These are phyloP conservation scores for Glossophaga mutica DNA, from an alignment of 2,797 vertebrate species.

Conservation along the genomic window DNA sequence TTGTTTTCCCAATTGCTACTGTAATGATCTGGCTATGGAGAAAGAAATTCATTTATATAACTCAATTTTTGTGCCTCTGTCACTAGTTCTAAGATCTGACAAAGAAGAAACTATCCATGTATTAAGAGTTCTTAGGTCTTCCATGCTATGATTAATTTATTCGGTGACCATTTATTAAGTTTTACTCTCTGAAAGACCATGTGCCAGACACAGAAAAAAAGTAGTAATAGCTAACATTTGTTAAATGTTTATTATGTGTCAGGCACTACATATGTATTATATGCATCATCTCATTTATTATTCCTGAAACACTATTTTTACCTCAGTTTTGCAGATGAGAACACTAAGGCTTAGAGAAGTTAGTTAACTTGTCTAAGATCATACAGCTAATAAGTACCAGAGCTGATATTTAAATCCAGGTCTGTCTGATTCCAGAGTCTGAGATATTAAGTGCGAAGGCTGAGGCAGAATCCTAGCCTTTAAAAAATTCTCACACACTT, in stretches of 20 bases:
- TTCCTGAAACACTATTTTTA: not conserved
- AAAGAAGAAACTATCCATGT: slow-evolving; percentile 44
- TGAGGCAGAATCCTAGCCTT: not conserved
- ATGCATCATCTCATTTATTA: slow-evolving; percentile 17
- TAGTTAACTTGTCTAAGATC: not conserved
- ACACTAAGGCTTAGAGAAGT: not conserved
- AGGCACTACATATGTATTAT: not conserved
- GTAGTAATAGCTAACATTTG: not conserved
- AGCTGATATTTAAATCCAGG: not conserved
- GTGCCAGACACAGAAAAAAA: not conserved
- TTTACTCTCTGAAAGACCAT: not conserved
- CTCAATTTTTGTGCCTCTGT: slow-evolving; percentile 35
- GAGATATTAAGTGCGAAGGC: not conserved
- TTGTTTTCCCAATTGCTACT: not conserved
- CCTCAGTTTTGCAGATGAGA: not conserved
- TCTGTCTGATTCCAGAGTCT: not conserved
- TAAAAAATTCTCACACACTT: not conserved
- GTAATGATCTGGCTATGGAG: slow-evolving; percentile 21
- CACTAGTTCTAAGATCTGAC: slow-evolving; percentile 12
- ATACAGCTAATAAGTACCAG: not conserved
- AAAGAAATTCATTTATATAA: slow-evolving; percentile 36
- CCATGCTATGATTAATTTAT: slow-evolving; percentile 23
- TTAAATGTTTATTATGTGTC: slow-evolving; percentile 10
- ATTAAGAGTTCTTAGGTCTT: slow-evolving; percentile 36
- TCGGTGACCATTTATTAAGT: slow-evolving; percentile 17